Base-by-base conservation (phyloP, 2,888 invertebrate species). In the Drepanosiphum platanoidis region DNA sequence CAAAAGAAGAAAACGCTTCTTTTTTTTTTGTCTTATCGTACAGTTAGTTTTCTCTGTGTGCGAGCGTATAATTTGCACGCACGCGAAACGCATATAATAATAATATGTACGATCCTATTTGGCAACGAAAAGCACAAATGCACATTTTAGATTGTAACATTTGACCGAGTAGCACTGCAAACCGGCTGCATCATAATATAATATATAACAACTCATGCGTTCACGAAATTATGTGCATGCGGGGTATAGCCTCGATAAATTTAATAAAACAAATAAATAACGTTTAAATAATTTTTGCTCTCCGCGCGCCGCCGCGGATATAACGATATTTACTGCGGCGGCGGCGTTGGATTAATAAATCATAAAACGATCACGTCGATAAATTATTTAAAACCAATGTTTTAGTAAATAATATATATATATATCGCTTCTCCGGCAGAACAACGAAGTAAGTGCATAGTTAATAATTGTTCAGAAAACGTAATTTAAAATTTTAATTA, bases 91-190 rank as follows among this genome's bases (percentile, higher is more conserved):
- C n/a, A n/a, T n/a, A n/a, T 32, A 39, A 22, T 5, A 22, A 78
- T 78, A 61, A 61, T 61, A 61, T 61, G 36, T 78, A 42, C 22
- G 78, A 66, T 42, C 32, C 36, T 34, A 70, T 80, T 80, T 80
- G 80, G 80, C 80, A 80, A 80, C 80, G 34, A 34, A 52, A 80
- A 80, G 80, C 80, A 27, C 34, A 36, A 34, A 46, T 68, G 78
- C 22, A 39, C 64, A 64, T 61, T 64, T 66, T 13, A 77, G 18
- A 77, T 77, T 77, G 34, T 66, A 66, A 30, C 36, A 42, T 64
- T 61, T 30, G 30, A 39, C 39, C 36, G 11, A 39, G 36, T 27
- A 18, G 36, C 15, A 18, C 34, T 61, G 18, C 34, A 75, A 61
- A 68, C 78, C 22, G 22, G 46, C 22, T 68, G 66, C n/a, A 46